Conservation (phyloP, 2,797 vertebrate species). For the Enteromius fasciolatus region DNA sequence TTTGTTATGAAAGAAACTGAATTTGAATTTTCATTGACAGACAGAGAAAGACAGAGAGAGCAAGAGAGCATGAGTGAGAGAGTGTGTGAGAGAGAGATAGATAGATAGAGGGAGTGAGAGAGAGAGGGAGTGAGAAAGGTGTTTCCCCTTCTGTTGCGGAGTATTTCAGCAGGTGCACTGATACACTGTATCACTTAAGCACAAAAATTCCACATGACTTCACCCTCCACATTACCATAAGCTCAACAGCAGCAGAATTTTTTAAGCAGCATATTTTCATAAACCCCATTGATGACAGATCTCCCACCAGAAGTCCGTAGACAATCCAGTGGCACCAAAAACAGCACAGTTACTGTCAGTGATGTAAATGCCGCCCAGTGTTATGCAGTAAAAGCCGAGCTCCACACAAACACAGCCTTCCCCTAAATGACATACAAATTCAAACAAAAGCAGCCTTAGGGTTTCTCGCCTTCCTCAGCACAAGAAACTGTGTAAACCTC, state of each 20-base stretch:
- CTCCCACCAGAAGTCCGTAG: slow-evolving; percentile 32
- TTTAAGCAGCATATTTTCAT: slow-evolving; percentile 35
- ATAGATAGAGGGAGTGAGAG: slow-evolving; percentile 1
- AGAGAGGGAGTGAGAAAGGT: slow-evolving; percentile 27
- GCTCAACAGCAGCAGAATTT: background rate
- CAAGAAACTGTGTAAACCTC: background rate
- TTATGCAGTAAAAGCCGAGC: slow-evolving; percentile 26
- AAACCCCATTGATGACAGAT: slow-evolving; percentile 26
- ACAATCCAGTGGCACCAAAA: slow-evolving; percentile 21
- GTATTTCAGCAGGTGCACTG: slow-evolving; percentile 50
- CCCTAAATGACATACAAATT: slow-evolving; percentile 2
- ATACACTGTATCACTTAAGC: slow-evolving; percentile 29
- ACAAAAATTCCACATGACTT: slow-evolving; percentile 56
- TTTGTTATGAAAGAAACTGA: slow-evolving; percentile 10
- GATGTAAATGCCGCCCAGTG: slow-evolving; percentile 45
- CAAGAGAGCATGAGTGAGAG: background rate
- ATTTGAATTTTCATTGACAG: background rate
- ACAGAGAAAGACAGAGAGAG: background rate
- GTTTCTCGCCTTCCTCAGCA: background rate
- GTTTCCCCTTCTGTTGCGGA: slow-evolving; percentile 49
- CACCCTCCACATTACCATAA: slow-evolving; percentile 44
- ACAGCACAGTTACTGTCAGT: slow-evolving; percentile 36
- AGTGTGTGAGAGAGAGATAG: background rate
- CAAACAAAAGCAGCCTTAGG: background rate
- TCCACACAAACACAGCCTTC: slow-evolving; percentile 16